A percentile compares a stretch with the other conserved stretches of the same genome.
Evolutionary conservation across 1,140 invertebrate genomes (phyloP).

Genomic region (Ceratoteleas bidentatus): DNA sequence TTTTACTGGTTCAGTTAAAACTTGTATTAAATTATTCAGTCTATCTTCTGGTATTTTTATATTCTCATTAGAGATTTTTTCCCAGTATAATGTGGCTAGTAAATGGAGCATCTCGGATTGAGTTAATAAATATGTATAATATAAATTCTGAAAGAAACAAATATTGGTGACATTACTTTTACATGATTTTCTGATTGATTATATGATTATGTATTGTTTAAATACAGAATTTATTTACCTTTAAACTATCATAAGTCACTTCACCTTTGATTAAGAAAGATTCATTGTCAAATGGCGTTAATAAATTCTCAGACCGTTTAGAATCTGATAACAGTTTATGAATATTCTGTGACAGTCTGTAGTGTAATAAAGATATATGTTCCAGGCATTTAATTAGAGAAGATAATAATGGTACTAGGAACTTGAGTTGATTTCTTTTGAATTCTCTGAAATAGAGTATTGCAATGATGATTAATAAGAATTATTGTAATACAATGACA

Average conservation of each 20-base stretch:
- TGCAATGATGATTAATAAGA: no score
- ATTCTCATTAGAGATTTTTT: slow-evolving; percentile 35
- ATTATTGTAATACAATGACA: no score
- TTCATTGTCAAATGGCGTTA: slow-evolving; percentile 69
- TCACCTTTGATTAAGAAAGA: slow-evolving; percentile 66
- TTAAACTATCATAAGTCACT: slow-evolving; percentile 71
- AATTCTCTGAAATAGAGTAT: slow-evolving; percentile 68
- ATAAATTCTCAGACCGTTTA: slow-evolving; percentile 39
- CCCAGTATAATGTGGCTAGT: slow-evolving; percentile 69
- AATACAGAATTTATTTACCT: slow-evolving; percentile 47
- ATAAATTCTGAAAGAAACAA: slow-evolving; percentile 70
- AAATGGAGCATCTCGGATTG: slow-evolving; percentile 77
- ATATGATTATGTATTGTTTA: no score
- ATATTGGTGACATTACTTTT: no score
- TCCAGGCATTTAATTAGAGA: slow-evolving; percentile 68
- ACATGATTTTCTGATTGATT: no score
- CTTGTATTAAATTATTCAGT: slow-evolving; percentile 59
- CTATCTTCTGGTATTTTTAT: slow-evolving; percentile 60
- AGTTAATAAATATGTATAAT: slow-evolving; percentile 73
- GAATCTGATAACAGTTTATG: slow-evolving; percentile 62
- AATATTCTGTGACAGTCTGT: slow-evolving; percentile 65
- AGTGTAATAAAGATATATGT: slow-evolving; percentile 66
- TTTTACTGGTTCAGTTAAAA: slow-evolving; percentile 55
- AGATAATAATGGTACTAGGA: slow-evolving; percentile 70
- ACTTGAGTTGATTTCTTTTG: slow-evolving; percentile 65